Evolutionary conservation across 2,888 invertebrate species (phyloP).

Genomic region (Drosophila siamana): DNA sequence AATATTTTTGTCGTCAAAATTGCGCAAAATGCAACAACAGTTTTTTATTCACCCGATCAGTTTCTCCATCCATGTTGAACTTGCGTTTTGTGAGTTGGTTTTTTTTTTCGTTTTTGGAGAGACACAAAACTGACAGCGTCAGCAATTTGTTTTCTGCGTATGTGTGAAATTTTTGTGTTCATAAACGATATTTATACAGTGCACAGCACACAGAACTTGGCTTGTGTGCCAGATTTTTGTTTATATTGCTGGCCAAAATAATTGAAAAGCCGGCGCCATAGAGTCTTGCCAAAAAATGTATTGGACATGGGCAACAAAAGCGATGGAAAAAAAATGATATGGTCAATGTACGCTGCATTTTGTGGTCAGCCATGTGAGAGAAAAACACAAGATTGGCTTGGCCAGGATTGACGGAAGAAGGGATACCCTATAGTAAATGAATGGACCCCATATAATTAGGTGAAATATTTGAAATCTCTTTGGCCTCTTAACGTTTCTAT

Average conservation of each 20-base stretch:
- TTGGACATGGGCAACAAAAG: slow-evolving; percentile 29
- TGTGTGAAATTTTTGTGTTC: slow-evolving; percentile 36
- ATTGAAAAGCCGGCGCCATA: slow-evolving; percentile 66
- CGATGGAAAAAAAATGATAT: slow-evolving; percentile 21
- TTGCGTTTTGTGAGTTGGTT: slow-evolving; percentile 10
- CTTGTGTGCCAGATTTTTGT: slow-evolving; percentile 62
- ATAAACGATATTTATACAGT: slow-evolving; percentile 50
- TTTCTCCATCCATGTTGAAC: slow-evolving; percentile 35
- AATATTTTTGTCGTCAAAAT: slow-evolving; percentile 37
- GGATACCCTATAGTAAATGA: background rate
- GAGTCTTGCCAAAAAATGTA: slow-evolving; percentile 72
- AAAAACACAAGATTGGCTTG: slow-evolving; percentile 17
- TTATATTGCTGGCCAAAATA: slow-evolving; percentile 47
- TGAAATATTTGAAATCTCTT: too few species aligned
- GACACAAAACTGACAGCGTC: slow-evolving; percentile 41
- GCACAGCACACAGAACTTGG: slow-evolving; percentile 28
- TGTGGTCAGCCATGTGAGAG: slow-evolving; percentile 23
- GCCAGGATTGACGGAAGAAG: background rate
- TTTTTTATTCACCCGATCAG: too few species aligned
- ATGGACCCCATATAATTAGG: too few species aligned
- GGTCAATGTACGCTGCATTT: slow-evolving; percentile 43
- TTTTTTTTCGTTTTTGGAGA: slow-evolving; percentile 53
- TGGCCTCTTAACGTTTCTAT: too few species aligned
- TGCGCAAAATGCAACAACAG: slow-evolving; percentile 56
- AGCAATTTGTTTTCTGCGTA: slow-evolving; percentile 51